Base-by-base conservation (phyloP, 2,888 invertebrate genomes). In the Esperia sulphurella region DNA sequence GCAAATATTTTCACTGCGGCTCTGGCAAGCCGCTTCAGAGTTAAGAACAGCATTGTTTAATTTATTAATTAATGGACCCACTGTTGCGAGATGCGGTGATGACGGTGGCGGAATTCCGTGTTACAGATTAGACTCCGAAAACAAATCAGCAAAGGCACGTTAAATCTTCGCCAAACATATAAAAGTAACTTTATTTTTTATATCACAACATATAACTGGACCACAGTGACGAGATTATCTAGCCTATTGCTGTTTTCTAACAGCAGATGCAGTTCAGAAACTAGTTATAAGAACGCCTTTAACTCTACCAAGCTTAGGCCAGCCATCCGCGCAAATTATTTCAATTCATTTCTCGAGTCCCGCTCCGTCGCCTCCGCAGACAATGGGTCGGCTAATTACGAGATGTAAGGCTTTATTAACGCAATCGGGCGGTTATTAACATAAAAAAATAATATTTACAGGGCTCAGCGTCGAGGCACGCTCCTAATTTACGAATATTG, bases 401-500 rank as follows among this genome's bases (percentile, higher is more conserved):
- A 80, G 81, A 85, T 85, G 85, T 86, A 85, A 83, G 83, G 82
- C 84, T 88, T 88, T 87, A 89, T 88, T 86, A 88, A 84, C 86
- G 83, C 86, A 84, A 87, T 87, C 83, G 81, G 80, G 74, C 65
- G 75, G 81, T 82, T 75, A 88, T 88, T 88, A 88, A 87, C 88
- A 89, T 88, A 88, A 89, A 89, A 89, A 89, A 89, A 88, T 87
- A 87, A 87, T 89, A 87, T 88, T 87, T 87, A 86, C 86, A 68
- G 74, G 72, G 68, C 76, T 71, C 75, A 55, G 57, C 65, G 70
- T 69, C 65, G 71, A 67, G 57, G 66, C 69, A 75, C 71, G 79
- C 78, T 79, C 84, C 85, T 87, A 86, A 88, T 87, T 88, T 81
- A 86, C 75, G 85, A 86, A 88, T 84, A 87, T 82, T 84, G 81